A percentile compares a stretch with the other conserved stretches of the same genome.
phyloP scores from a whole-genome alignment of 2,888 invertebrate genomes.

The Noctua pronuba region DNA sequence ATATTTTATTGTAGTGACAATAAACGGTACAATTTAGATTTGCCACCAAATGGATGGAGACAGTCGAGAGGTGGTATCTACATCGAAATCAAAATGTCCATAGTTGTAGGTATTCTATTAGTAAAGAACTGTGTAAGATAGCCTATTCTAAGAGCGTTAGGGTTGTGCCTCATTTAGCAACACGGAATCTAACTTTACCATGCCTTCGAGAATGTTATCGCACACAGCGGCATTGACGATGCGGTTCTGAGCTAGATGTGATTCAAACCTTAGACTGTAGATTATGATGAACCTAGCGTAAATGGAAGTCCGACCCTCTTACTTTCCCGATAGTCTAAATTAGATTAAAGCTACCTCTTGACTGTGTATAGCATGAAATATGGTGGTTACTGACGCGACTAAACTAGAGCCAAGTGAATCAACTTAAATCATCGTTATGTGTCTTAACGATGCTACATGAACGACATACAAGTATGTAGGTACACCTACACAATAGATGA shows the following conservation, averaged over 20 bases:
- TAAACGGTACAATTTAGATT: not conserved
- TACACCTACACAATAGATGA: constrained; percentile 41
- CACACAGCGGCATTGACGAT: too few relatives aligned
- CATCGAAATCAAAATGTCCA: not conserved
- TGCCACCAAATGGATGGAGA: not conserved
- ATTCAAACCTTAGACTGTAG: not conserved
- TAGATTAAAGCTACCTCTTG: not conserved
- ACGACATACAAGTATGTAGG: not conserved
- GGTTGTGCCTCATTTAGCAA: not conserved
- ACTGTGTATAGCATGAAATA: not conserved
- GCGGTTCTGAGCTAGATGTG: not conserved
- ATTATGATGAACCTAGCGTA: not conserved
- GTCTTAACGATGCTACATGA: constrained; percentile 2
- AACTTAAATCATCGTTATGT: not conserved
- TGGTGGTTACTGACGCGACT: not conserved
- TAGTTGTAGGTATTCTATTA: not conserved
- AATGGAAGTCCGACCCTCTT: not conserved
- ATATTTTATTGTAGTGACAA: not conserved
- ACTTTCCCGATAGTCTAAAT: not conserved
- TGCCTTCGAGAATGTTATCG: too few relatives aligned
- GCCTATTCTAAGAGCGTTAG: not conserved
- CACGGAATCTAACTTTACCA: not conserved
- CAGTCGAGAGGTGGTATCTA: not conserved
- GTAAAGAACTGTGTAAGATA: not conserved
- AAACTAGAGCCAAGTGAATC: not conserved